A percentile compares a stretch with the other conserved stretches of the same genome.
These are phyloP conservation scores for Aphaenogaster ashmeadi DNA, from an alignment of 1,140 invertebrate genomes.

Conservation along the genomic window DNA sequence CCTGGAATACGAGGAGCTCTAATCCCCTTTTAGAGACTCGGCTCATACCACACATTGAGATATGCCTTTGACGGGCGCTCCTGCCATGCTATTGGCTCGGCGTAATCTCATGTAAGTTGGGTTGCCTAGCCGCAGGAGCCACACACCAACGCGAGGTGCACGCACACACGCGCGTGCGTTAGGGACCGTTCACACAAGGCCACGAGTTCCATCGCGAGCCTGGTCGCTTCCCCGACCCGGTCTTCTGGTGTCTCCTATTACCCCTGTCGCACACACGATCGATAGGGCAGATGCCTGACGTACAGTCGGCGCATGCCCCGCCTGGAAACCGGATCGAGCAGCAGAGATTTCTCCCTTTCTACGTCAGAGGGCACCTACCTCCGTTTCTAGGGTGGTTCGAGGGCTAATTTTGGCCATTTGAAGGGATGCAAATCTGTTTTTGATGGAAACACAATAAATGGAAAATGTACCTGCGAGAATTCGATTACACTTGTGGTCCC, in stretches of 20 bases:
- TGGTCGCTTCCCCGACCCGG: constrained; percentile 51
- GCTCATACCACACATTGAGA: constrained; percentile 83
- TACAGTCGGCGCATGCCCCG: constrained; percentile 82
- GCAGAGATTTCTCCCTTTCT: constrained; percentile 65
- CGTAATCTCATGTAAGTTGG: constrained; percentile 85
- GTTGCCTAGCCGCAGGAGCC: constrained; percentile 84
- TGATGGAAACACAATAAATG: neutral
- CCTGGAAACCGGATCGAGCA: neutral
- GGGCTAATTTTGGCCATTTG: neutral
- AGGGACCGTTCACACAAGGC: constrained; percentile 32
- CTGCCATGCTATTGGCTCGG: constrained; percentile 84
- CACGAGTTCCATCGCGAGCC: constrained; percentile 14
- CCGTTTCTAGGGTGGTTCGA: constrained; percentile 71
- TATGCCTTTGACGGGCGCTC: constrained; percentile 85
- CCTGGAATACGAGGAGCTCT: constrained; percentile 83
- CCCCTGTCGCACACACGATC: constrained; percentile 78
- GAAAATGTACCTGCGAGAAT: neutral
- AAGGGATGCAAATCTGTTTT: constrained; percentile 28
- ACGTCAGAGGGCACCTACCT: constrained; percentile 79
- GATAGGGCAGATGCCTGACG: constrained; percentile 85
- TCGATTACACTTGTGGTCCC: neutral
- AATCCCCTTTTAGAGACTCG: constrained; percentile 86
- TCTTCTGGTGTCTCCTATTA: constrained; percentile 52
- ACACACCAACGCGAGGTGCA: constrained; percentile 61
- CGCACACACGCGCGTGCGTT: constrained; percentile 69